phyloP scores from a whole-genome alignment of 2,113 vertebrate species.

The Psittacula cyanocephala region DNA sequence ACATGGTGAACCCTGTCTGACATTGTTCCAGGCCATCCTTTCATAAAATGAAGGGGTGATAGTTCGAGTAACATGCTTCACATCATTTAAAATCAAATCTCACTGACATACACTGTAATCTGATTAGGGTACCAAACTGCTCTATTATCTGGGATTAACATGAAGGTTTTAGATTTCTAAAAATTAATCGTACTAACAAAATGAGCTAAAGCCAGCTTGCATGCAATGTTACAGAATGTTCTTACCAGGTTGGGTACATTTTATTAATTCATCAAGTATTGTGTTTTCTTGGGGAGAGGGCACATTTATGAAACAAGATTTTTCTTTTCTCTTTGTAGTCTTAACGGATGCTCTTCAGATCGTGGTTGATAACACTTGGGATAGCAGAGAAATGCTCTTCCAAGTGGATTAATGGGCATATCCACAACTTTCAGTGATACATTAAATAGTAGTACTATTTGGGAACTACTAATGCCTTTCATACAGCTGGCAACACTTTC shows the following conservation, averaged over 20 bases:
- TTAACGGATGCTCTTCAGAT: background rate
- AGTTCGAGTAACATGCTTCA: background rate
- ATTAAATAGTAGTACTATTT: background rate
- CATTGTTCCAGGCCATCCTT: background rate
- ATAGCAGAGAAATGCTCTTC: background rate
- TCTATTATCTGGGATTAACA: constrained; percentile 35
- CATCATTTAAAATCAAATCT: background rate
- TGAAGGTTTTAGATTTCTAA: background rate
- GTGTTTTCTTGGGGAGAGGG: background rate
- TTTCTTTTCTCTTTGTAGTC: background rate
- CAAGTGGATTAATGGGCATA: background rate
- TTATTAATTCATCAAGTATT: background rate
- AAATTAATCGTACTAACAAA: constrained; percentile 40
- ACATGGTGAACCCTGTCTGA: background rate
- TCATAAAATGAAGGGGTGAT: background rate
- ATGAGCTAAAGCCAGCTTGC: background rate
- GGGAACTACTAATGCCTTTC: background rate
- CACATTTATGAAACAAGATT: background rate
- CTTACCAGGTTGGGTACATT: background rate
- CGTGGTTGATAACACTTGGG: background rate
- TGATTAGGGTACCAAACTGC: constrained; percentile 9
- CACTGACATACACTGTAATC: background rate
- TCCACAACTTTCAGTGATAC: background rate
- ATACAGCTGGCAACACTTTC: background rate
- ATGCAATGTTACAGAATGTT: background rate